Percentiles rank a stretch among this genome's conserved stretches.
phyloP scores from a whole-genome alignment of 1,140 invertebrate genomes.

The Mya arenaria region DNA sequence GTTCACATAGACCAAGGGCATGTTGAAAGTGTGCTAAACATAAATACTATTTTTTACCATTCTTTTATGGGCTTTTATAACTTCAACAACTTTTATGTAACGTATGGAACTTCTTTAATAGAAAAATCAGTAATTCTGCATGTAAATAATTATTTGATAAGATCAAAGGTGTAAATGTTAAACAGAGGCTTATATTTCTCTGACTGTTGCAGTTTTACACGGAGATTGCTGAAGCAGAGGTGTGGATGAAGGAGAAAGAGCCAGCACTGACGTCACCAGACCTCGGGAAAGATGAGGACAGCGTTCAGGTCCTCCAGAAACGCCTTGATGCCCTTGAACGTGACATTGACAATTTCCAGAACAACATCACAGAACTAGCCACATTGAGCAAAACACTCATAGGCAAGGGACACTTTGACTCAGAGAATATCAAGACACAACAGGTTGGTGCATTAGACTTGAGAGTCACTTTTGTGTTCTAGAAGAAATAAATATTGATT shows the following conservation, averaged over 20 bases:
- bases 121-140: too few species aligned
- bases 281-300: slow-evolving; percentile 99
- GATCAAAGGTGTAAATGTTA: background rate
- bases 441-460: slow-evolving; percentile 93
- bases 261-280: slow-evolving; percentile 95
- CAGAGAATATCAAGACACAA: slow-evolving; percentile 92
- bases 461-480: too few species aligned
- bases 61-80: too few species aligned
- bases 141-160: background rate
- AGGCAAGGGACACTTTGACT: slow-evolving; percentile 94
- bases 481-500: background rate
- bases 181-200: too few species aligned
- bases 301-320: slow-evolving; percentile 94
- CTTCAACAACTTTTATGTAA: too few species aligned
- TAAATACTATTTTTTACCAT: too few species aligned
- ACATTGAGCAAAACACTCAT: slow-evolving; percentile 94
- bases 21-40: too few species aligned
- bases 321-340: slow-evolving; percentile 98
- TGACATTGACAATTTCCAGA: slow-evolving; percentile 98
- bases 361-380: slow-evolving; percentile 90
- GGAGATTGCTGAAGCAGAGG: slow-evolving; percentile 98
- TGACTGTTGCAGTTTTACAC: slow-evolving; percentile 96
- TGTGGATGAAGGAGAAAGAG: slow-evolving; percentile 99
- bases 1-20: too few species aligned
- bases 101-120: too few species aligned